These are phyloP conservation scores for Dryomyza anilis DNA, from an alignment of 2,888 invertebrate species.

Conservation along the genomic window DNA sequence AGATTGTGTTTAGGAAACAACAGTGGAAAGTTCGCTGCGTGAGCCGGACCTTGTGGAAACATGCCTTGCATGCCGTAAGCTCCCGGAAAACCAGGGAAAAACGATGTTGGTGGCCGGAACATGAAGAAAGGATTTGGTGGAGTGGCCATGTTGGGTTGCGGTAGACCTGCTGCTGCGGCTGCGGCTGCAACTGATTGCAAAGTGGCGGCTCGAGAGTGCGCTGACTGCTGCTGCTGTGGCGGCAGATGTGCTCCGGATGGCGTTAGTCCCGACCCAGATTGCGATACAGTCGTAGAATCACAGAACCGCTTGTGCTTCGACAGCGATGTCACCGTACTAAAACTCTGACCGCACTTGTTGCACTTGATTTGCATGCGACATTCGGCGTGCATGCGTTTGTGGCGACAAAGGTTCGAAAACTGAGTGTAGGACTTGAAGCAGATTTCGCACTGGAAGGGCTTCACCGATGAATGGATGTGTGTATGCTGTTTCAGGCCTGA, in stretches of 20 bases:
- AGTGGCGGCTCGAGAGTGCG: slow-evolving; percentile 52
- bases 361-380: slow-evolving; percentile 95
- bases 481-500: slow-evolving; percentile 99
- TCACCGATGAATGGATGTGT: slow-evolving; percentile 97
- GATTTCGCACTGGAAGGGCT: slow-evolving; percentile 96
- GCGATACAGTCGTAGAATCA: slow-evolving; percentile 73
- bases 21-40: slow-evolving; percentile 62
- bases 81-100: slow-evolving; percentile 69
- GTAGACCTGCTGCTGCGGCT: slow-evolving; percentile 43
- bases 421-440: slow-evolving; percentile 99
- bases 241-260: not conserved
- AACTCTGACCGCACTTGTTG: slow-evolving; percentile 90
- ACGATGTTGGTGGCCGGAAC: slow-evolving; percentile 72
- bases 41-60: slow-evolving; percentile 65
- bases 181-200: slow-evolving; percentile 44
- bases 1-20: slow-evolving; percentile 65
- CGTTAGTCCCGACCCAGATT: slow-evolving; percentile 40
- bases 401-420: slow-evolving; percentile 99
- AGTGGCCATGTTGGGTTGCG: slow-evolving; percentile 62
- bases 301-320: slow-evolving; percentile 97
- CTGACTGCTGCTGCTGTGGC: slow-evolving; percentile 61
- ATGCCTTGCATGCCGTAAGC: slow-evolving; percentile 63
- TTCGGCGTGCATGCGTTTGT: slow-evolving; percentile 97
- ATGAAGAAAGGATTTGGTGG: slow-evolving; percentile 72
- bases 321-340: slow-evolving; percentile 88